Percentiles rank a stretch among this genome's conserved stretches.
These are phyloP conservation scores for Pygoscelis adeliae DNA, from an alignment of 2,113 vertebrate genomes.

Conservation along the genomic window DNA sequence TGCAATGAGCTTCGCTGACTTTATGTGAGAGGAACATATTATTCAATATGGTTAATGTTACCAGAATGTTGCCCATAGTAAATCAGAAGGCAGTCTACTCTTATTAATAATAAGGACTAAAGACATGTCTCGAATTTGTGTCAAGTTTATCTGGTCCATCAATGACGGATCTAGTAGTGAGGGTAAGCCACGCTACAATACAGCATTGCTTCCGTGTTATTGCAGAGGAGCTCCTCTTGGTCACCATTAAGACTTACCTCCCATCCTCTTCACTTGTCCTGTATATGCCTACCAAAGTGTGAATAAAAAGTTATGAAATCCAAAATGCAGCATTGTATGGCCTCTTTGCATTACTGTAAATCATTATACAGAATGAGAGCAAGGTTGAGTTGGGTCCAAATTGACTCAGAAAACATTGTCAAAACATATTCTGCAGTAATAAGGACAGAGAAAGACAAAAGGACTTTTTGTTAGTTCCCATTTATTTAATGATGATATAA, in stretches of 20 bases:
- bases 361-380: neutral
- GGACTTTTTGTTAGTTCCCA: neutral
- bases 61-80: neutral
- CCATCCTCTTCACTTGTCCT: neutral
- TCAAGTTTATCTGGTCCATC: neutral
- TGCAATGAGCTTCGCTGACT: neutral
- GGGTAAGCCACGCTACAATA: neutral
- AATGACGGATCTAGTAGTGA: neutral
- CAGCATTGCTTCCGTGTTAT: neutral
- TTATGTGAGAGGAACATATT: neutral
- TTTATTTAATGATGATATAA: constrained; percentile 47
- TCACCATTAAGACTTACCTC: neutral
- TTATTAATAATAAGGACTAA: neutral
- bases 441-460: neutral
- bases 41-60: neutral
- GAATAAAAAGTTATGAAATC: neutral
- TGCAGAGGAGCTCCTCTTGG: neutral
- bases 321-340: neutral
- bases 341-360: neutral
- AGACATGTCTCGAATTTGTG: neutral
- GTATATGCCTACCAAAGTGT: too few relatives aligned
- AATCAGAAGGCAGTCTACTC: neutral
- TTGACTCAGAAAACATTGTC: neutral
- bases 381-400: neutral
- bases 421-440: constrained; percentile 9